Conservation (phyloP, 2,113 vertebrate genomes). For the Chrysemys picta region DNA sequence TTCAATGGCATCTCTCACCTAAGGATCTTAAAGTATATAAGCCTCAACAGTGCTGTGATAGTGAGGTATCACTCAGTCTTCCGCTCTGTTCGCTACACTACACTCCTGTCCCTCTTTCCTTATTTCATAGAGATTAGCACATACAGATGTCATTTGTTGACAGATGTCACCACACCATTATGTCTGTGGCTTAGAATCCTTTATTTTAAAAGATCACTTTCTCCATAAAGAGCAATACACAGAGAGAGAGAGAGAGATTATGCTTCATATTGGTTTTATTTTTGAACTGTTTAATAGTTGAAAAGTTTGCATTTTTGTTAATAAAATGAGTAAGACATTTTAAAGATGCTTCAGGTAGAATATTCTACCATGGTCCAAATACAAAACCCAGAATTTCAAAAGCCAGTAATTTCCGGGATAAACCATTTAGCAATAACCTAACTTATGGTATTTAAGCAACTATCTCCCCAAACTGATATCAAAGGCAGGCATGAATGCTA, state of each 20-base stretch:
- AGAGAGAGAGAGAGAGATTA: background rate
- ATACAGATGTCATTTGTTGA: background rate
- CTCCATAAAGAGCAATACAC: background rate
- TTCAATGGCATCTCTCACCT: background rate
- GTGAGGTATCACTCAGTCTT: background rate
- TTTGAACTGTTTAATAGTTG: background rate
- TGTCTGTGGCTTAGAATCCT: background rate
- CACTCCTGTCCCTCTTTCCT: background rate
- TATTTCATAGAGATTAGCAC: background rate
- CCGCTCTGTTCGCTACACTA: background rate
- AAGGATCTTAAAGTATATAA: background rate
- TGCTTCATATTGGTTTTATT: background rate
- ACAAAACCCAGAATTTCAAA: background rate
- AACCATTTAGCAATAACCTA: background rate
- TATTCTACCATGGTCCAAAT: background rate
- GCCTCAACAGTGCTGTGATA: background rate
- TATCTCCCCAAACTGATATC: background rate
- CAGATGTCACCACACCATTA: background rate
- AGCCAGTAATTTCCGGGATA: background rate
- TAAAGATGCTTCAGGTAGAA: background rate
- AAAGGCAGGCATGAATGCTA: background rate
- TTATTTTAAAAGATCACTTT: background rate
- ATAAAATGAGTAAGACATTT: too few relatives aligned
- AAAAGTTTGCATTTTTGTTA: background rate
- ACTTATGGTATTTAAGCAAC: background rate